Percentiles rank a stretch among this genome's conserved stretches.
Conservation (phyloP, 2,113 vertebrate species). For the Anser cygnoides region DNA sequence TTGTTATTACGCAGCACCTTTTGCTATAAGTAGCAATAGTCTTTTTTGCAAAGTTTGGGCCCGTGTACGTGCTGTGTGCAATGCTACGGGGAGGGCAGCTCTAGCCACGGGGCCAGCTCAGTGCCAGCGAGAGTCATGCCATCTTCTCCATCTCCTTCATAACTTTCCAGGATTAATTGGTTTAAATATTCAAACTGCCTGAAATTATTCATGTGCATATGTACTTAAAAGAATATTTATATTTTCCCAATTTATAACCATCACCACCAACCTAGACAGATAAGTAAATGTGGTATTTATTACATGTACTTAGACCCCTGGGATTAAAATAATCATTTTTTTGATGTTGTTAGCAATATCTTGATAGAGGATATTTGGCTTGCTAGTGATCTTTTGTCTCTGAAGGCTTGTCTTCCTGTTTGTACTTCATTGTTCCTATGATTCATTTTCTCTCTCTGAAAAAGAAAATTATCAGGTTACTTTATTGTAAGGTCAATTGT, state of each 20-base stretch:
- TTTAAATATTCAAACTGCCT: neutral
- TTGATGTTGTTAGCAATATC: neutral
- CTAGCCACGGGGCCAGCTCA: neutral
- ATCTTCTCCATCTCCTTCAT: neutral
- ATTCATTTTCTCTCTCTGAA: neutral
- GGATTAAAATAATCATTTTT: neutral
- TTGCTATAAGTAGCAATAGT: neutral
- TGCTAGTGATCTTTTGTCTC: neutral
- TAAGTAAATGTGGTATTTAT: neutral
- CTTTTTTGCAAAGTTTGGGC: neutral
- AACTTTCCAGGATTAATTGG: neutral
- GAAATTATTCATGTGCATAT: neutral
- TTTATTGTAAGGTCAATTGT: neutral
- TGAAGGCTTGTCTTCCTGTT: neutral
- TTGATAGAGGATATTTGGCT: neutral
- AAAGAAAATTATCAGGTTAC: neutral
- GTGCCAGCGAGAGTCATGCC: neutral
- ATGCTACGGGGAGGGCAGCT: fast-evolving
- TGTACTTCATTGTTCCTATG: neutral
- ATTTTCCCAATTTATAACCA: neutral
- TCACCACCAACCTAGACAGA: neutral
- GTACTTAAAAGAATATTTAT: neutral
- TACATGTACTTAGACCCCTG: neutral
- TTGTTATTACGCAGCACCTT: neutral
- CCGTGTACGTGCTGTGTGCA: fast-evolving